phyloP scores from a whole-genome alignment of 2,888 invertebrate genomes.

The Plagodis dolabraria region DNA sequence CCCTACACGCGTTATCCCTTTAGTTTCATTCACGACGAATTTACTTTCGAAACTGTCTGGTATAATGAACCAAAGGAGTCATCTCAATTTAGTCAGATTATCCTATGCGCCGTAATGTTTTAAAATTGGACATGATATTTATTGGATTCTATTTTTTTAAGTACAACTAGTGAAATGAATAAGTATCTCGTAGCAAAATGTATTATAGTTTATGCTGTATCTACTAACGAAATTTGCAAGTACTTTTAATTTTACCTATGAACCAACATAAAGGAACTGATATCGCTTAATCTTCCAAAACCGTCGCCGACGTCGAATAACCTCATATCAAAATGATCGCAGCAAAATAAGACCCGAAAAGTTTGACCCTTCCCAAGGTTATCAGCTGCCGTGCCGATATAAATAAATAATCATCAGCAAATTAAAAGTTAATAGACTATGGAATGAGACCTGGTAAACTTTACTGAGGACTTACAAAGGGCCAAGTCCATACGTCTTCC shows the following conservation, averaged over 20 bases:
- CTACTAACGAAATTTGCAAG: too few species aligned
- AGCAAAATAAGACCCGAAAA: constrained; percentile 55
- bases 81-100: too few species aligned
- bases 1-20: constrained; percentile 10
- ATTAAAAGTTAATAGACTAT: constrained; percentile 78
- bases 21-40: background rate
- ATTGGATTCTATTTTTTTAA: too few species aligned
- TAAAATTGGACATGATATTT: too few species aligned
- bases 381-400: constrained; percentile 79
- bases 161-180: too few species aligned
- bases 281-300: constrained; percentile 51
- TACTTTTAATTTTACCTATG: background rate
- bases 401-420: constrained; percentile 80
- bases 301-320: constrained; percentile 52
- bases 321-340: constrained; percentile 51
- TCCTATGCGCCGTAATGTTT: too few species aligned
- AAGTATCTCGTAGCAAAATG: too few species aligned
- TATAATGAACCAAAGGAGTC: too few species aligned
- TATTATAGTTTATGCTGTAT: too few species aligned
- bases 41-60: too few species aligned
- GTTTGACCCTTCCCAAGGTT: constrained; percentile 53
- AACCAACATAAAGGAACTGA: constrained; percentile 52
- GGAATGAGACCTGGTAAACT: constrained; percentile 38
- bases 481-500: constrained; percentile 93
- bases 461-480: constrained; percentile 88